Conservation (phyloP, 2,113 vertebrate genomes). For the Xerus inauris region DNA sequence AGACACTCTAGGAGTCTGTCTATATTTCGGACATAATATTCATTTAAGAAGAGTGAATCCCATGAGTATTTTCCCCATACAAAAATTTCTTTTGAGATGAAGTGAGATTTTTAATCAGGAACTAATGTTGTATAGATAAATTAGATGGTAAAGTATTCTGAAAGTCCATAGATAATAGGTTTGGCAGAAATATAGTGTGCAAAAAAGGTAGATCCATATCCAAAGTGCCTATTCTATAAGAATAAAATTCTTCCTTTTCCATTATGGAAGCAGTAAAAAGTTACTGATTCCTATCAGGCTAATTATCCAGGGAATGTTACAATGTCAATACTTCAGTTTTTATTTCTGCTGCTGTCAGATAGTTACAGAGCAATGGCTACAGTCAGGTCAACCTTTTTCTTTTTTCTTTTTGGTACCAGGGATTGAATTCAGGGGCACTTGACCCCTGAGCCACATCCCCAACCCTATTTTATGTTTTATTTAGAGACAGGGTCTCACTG, state of each 20-base stretch:
- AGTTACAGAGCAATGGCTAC: background rate
- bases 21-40: background rate
- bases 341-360: background rate
- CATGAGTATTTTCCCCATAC: too few relatives aligned
- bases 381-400: background rate
- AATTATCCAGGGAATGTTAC: background rate
- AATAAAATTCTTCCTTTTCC: background rate
- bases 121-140: background rate
- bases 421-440: too few relatives aligned
- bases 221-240: too few relatives aligned
- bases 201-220: too few relatives aligned
- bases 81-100: background rate
- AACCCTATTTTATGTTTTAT: too few relatives aligned
- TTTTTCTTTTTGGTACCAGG: too few relatives aligned
- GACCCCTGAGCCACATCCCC: too few relatives aligned
- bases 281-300: background rate
- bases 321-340: background rate
- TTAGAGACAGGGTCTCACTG: too few relatives aligned
- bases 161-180: background rate
- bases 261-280: background rate
- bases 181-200: background rate
- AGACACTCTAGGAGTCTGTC: background rate
- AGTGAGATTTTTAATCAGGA: background rate
- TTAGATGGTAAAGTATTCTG: background rate
- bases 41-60: background rate